Evolutionary conservation across 2,888 invertebrate genomes (phyloP), one percentile per base, ranked within the genome.

Genomic region (Agrotis clavis): DNA sequence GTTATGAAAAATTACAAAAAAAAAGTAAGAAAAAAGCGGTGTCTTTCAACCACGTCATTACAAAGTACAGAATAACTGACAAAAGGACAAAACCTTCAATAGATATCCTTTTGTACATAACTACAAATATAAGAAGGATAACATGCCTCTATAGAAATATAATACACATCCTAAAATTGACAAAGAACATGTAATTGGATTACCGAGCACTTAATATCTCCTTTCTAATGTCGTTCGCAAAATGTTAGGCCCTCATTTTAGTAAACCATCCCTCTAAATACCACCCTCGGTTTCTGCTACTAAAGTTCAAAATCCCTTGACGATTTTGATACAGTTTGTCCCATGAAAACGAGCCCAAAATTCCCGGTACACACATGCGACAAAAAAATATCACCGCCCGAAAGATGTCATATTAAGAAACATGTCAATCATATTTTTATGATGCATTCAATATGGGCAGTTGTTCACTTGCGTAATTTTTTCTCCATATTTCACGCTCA

Each of bases 391-490:
- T 95, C 96, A 95, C 95, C 94, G 95, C 92, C 89, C 89, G 93
- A 93, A 93, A 94, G 93, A 96, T 96, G 96, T 96, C 96, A 96
- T 96, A 96, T 96, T 96, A 96, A 95, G 93, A 93, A 96, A 96
- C 93, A 95, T 95, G 96, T 96, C 96, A 95, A 96, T 96, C 96
- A 96, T 96, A 96, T 95, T 96, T 96, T 95, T 96, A 95, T 96
- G 95, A 95, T 91, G 94, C 90, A 93, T 93, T 95, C 90, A 94
- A 93, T 93, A 91, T 81, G 90, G 87, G 61, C 90, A 84, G 92
- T 93, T 95, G 95, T 94, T 95, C 94, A 94, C 94, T 96, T 95
- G 95, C 94, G 95, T 90, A 94, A 91, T 91, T 89, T 93, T 94
- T 94, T 92, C 88, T 90, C 86, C 92, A 95, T 94, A 95, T 95